These are phyloP conservation scores for Epirrhoe alternata DNA, from an alignment of 2,888 invertebrate species.

Conservation along the genomic window DNA sequence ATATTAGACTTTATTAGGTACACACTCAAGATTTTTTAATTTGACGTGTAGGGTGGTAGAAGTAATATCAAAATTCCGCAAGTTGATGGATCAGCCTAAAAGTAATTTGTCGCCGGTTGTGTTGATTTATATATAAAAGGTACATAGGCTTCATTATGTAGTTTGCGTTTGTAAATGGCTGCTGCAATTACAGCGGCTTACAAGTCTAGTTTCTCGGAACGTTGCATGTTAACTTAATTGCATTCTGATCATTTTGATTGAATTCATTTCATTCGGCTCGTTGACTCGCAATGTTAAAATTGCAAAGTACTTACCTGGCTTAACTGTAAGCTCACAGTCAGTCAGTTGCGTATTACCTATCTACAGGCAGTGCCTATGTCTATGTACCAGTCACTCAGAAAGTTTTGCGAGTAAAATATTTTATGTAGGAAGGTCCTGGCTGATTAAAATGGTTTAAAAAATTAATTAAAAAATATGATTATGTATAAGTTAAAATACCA, in stretches of 20 bases:
- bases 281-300: background rate
- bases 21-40: too few relatives aligned
- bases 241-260: slow-evolving; percentile 15
- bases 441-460: too few relatives aligned
- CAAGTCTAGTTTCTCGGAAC: slow-evolving; percentile 18
- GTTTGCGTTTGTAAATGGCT: slow-evolving; percentile 9
- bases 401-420: too few relatives aligned
- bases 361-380: too few relatives aligned
- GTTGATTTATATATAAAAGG: background rate
- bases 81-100: background rate
- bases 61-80: background rate
- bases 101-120: background rate
- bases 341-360: too few relatives aligned
- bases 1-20: too few relatives aligned
- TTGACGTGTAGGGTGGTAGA: too few relatives aligned
- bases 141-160: background rate
- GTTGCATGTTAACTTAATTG: slow-evolving; percentile 22
- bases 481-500: too few relatives aligned
- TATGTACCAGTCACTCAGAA: too few relatives aligned
- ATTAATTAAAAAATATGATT: too few relatives aligned
- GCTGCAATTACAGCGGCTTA: slow-evolving; percentile 29
- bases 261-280: slow-evolving; percentile 9
- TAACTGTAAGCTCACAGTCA: too few relatives aligned
- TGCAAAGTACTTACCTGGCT: background rate
- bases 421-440: too few relatives aligned